Evolutionary conservation across 2,888 invertebrate species (phyloP), one percentile per base, ranked within the genome.

Genomic region (Listrodromus nycthemerus): DNA sequence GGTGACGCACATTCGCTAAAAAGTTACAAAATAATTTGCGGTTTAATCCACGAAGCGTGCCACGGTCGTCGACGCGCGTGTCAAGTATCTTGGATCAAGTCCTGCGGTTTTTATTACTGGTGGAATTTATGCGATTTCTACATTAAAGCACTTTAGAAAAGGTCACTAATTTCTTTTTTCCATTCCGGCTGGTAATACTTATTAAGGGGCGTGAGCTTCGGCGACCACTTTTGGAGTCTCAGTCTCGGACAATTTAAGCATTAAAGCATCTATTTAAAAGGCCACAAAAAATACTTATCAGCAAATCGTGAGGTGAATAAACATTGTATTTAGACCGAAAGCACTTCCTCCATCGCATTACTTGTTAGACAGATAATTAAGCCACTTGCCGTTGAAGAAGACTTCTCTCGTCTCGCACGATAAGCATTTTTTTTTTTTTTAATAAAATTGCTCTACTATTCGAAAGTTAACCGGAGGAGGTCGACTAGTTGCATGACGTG

Each of bases 141-240:
- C 70, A 55, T 75, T 77, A 69, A 67, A 67, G 84, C 75, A 82
- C 84, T 84, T 84, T 79, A 58, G 50, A 52, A 84, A 84, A 84
- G 84, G 84, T 81, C 84, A 82, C 66, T 33, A 45, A 27, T 65
- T 75, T 73, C 7, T 63, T 41, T 48, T 24, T 50, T 48, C 13
- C 16, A 41, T 71, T 30, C 55, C 48, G 1, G 30, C 24, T 3
- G 3, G 24, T 13, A n/a, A n/a, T 16, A 27, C 5, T 3, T 48
- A 33, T 33, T 33, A 1, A 8, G 52, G 52, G 13, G 6, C 58
- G 30, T 58, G 16, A 16, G 16, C 58, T 27, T 55, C 2, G 10
- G 21, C 52, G 24, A 55, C 52, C 10, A 21, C 8, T 33, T 37
- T 71, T 5, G 19, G 41, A 24, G 27, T 33, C 58, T 6, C 30